These are phyloP conservation scores for Acanthurus lineatus DNA, from an alignment of 2,797 vertebrate species.

Conservation along the genomic window DNA sequence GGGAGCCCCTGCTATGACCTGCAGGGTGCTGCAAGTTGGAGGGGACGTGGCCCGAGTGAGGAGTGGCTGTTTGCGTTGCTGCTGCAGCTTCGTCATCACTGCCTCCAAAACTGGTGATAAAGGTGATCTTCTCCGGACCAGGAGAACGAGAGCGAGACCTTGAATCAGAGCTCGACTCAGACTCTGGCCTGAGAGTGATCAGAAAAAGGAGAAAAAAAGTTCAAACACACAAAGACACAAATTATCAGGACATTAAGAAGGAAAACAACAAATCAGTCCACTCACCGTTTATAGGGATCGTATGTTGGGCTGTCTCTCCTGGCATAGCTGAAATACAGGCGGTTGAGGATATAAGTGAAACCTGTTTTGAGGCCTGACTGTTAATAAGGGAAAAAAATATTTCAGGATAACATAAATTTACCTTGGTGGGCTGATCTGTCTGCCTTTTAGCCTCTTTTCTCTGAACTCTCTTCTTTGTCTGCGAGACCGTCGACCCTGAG, in stretches of 20 bases:
- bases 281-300: constrained; percentile 96
- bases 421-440: constrained; percentile 98
- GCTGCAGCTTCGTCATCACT: constrained; percentile 91
- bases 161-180: constrained; percentile 92
- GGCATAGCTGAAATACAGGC: constrained; percentile 88
- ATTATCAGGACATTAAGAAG: background rate
- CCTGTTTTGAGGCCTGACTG: background rate
- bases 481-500: constrained; percentile 93
- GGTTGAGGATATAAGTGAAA: background rate
- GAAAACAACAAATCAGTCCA: background rate
- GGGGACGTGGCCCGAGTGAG: constrained; percentile 83
- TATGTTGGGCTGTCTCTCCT: constrained; percentile 98
- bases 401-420: constrained; percentile 58
- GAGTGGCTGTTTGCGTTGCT: constrained; percentile 75
- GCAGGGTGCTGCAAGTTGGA: constrained; percentile 87
- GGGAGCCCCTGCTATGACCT: constrained; percentile 96
- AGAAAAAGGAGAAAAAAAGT: background rate
- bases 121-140: constrained; percentile 94
- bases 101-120: constrained; percentile 97
- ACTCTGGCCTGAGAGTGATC: constrained; percentile 86
- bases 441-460: constrained; percentile 95
- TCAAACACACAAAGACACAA: background rate
- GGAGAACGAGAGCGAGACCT: constrained; percentile 90
- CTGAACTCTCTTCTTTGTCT: constrained; percentile 96
- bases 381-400: background rate